These are phyloP conservation scores for Mustela lutreola DNA, from an alignment of 2,113 vertebrate genomes.

Conservation along the genomic window DNA sequence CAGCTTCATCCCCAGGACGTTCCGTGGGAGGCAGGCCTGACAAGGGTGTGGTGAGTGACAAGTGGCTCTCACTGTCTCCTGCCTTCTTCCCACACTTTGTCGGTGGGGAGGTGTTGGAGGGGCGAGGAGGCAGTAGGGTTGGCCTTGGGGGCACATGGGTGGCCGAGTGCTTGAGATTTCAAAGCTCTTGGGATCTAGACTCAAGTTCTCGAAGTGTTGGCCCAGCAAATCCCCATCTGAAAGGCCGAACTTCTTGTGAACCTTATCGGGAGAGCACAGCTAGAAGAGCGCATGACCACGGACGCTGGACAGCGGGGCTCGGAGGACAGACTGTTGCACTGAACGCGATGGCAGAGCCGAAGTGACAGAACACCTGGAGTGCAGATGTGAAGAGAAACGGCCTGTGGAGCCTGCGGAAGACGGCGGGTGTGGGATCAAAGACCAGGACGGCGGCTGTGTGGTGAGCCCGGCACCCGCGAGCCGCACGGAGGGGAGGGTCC, in stretches of 20 bases:
- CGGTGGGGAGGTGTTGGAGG: background rate
- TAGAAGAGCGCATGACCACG: background rate
- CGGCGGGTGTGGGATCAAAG: background rate
- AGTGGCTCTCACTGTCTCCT: background rate
- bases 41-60: too few relatives aligned
- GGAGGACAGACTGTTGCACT: background rate
- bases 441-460: background rate
- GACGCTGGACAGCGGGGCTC: background rate
- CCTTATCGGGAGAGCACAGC: background rate
- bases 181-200: background rate
- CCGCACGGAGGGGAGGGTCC: background rate
- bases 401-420: background rate
- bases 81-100: background rate
- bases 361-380: background rate
- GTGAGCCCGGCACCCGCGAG: background rate
- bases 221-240: background rate
- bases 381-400: background rate
- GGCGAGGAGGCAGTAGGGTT: background rate
- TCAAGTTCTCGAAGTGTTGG: background rate
- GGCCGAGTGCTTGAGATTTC: background rate
- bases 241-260: background rate
- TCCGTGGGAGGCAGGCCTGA: background rate
- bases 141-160: background rate
- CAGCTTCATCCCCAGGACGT: background rate
- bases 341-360: background rate